Conservation (phyloP, 2,888 invertebrate genomes). For the Embidobia sp. region DNA sequence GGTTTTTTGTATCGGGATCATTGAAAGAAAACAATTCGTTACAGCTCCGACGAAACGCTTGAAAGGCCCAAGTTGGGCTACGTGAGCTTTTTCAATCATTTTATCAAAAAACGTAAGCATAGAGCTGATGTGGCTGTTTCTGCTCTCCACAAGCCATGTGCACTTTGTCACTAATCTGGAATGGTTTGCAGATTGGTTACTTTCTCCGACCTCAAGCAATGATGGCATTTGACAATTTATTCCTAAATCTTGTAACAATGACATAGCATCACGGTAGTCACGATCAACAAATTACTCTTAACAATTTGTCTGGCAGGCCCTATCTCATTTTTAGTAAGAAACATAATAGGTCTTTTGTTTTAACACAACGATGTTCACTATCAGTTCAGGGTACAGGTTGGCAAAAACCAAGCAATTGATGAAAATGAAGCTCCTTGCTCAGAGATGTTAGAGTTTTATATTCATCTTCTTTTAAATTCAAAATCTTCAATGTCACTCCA, state of each 20-base stretch:
- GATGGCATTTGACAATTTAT: conserved; percentile 27
- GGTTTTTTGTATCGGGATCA: conserved; percentile 23
- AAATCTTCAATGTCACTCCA: conserved; percentile 3
- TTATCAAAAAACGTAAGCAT: conserved; percentile 11
- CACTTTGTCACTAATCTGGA: conserved; percentile 16
- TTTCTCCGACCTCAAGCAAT: neutral
- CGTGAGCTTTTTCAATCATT: conserved; percentile 16
- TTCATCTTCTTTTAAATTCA: neutral
- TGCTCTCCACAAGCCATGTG: conserved; percentile 33
- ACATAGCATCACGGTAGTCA: conserved; percentile 15
- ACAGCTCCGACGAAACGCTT: conserved; percentile 32
- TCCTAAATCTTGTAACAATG: neutral
- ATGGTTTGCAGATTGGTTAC: conserved; percentile 19
- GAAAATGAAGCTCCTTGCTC: neutral
- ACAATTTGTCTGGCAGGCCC: conserved; percentile 10
- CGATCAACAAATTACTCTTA: conserved; percentile 26
- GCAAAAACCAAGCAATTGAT: neutral
- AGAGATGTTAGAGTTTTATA: neutral
- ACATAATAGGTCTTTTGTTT: neutral
- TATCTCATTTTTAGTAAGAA: conserved; percentile 37
- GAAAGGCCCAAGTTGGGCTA: conserved; percentile 25
- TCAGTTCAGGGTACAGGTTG: neutral
- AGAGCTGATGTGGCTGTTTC: conserved; percentile 27
- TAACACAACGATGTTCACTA: neutral
- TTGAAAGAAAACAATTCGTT: conserved; percentile 19